A percentile compares a stretch with the other conserved stretches of the same genome.
These are phyloP conservation scores for Drosophila takahashii DNA, from an alignment of 1,140 invertebrate species.

Conservation along the genomic window DNA sequence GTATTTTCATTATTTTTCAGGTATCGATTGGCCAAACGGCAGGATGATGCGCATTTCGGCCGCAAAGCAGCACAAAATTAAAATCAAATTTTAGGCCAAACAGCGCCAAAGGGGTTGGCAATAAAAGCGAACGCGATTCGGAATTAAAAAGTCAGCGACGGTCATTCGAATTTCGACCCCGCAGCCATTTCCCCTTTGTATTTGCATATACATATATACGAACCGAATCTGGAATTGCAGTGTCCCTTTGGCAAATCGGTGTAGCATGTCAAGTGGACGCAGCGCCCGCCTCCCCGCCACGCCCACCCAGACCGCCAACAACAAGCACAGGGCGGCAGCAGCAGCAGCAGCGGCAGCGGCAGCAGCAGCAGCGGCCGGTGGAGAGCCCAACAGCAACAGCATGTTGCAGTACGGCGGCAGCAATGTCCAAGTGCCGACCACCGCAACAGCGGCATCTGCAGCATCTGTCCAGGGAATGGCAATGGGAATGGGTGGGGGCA, in stretches of 20 bases:
- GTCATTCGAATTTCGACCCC: conserved; percentile 4
- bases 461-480: conserved; percentile 39
- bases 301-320: conserved; percentile 79
- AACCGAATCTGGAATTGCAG: conserved; percentile 32
- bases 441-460: conserved; percentile 19
- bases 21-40: conserved; percentile 32
- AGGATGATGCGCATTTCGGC: conserved; percentile 39
- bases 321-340: conserved; percentile 60
- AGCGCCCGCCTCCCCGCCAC: conserved; percentile 83
- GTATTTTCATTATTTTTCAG: conserved; percentile 26
- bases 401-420: conserved; percentile 67
- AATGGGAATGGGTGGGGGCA: conserved; percentile 23
- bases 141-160: conserved; percentile 17
- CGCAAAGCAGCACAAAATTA: conserved; percentile 40
- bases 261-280: conserved; percentile 84
- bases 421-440: conserved; percentile 39
- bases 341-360: conserved; percentile 44
- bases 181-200: conserved; percentile 1
- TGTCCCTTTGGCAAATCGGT: conserved; percentile 38
- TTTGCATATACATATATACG: conserved; percentile 16
- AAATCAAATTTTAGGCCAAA: conserved; percentile 53
- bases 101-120: conserved; percentile 1
- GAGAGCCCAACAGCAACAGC: conserved; percentile 80
- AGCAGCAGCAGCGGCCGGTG: conserved; percentile 57
- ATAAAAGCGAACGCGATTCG: neutral